Conservation (phyloP, 2,888 invertebrate genomes). For the Epirrita christyi region DNA sequence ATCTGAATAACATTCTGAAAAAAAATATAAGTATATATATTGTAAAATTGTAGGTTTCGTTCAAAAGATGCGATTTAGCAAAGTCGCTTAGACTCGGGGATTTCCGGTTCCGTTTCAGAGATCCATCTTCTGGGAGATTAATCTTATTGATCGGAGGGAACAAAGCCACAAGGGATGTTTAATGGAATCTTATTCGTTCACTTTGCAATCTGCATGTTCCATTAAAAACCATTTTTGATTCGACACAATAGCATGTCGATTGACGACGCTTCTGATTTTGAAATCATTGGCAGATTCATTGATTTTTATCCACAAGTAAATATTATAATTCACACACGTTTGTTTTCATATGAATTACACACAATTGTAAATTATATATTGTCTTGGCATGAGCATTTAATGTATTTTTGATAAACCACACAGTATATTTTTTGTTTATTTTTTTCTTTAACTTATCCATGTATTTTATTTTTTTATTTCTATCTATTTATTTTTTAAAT, state of each 20-base stretch:
- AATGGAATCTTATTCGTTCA: constrained; percentile 33
- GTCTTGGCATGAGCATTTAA: constrained; percentile 70
- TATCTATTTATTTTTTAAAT: constrained; percentile 42
- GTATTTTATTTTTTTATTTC: constrained; percentile 44
- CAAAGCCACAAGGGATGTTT: constrained; percentile 29
- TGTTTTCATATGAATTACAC: constrained; percentile 48
- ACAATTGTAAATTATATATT: constrained; percentile 64
- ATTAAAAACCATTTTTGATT: constrained; percentile 51
- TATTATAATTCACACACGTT: constrained; percentile 45
- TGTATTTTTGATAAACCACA: constrained; percentile 48
- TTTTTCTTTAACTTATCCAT: constrained; percentile 40
- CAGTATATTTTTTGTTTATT: constrained; percentile 37
- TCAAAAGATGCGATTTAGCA: constrained; percentile 62
- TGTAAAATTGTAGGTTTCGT: constrained; percentile 64
- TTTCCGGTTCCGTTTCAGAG: constrained; percentile 65
- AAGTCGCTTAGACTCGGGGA: constrained; percentile 59
- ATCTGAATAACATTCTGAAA: too few species aligned
- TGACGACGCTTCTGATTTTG: constrained; percentile 28
- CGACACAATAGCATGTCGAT: constrained; percentile 39
- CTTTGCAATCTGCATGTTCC: constrained; percentile 48
- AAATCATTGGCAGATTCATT: constrained; percentile 58
- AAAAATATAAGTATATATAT: too few species aligned
- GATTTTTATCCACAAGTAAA: constrained; percentile 53
- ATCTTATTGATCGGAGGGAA: constrained; percentile 34
- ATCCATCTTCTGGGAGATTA: constrained; percentile 39